These are phyloP conservation scores for Actinia tenebrosa DNA, from an alignment of 64 coral and sea anemone genomes.

Conservation along the genomic window DNA sequence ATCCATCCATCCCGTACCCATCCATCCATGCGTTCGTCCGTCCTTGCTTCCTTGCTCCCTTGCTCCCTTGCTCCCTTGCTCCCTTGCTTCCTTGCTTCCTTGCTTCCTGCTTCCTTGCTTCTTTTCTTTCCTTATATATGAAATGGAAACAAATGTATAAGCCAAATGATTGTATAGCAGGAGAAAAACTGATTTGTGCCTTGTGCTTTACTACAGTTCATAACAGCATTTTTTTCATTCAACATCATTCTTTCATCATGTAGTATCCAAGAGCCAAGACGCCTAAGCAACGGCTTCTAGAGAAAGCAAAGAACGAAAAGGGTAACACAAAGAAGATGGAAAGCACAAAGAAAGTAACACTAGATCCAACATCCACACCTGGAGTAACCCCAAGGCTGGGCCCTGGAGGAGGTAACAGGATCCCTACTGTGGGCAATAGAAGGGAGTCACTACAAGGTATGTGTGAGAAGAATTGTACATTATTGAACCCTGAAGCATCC, in stretches of 20 bases:
- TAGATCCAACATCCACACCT: neutral
- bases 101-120: too few relatives aligned
- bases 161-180: too few relatives aligned
- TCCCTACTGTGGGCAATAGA: slow-evolving; percentile 66
- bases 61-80: too few relatives aligned
- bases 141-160: too few relatives aligned
- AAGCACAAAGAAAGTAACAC: slow-evolving; percentile 17
- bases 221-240: neutral
- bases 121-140: too few relatives aligned
- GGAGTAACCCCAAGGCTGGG: slow-evolving; percentile 4
- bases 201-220: too few relatives aligned
- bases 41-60: too few relatives aligned
- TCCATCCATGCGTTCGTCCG: too few relatives aligned
- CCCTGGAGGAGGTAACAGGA: slow-evolving; percentile 61
- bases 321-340: slow-evolving; percentile 19
- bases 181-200: too few relatives aligned
- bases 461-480: neutral
- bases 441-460: slow-evolving; percentile 77
- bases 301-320: slow-evolving; percentile 33
- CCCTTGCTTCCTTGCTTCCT: too few relatives aligned
- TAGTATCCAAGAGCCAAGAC: slow-evolving; percentile 56
- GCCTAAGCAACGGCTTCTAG: slow-evolving; percentile 34
- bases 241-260: neutral
- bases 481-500: neutral
- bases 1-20: too few relatives aligned